Conservation (phyloP, 2,888 invertebrate genomes). For the Diogma glabrata region DNA sequence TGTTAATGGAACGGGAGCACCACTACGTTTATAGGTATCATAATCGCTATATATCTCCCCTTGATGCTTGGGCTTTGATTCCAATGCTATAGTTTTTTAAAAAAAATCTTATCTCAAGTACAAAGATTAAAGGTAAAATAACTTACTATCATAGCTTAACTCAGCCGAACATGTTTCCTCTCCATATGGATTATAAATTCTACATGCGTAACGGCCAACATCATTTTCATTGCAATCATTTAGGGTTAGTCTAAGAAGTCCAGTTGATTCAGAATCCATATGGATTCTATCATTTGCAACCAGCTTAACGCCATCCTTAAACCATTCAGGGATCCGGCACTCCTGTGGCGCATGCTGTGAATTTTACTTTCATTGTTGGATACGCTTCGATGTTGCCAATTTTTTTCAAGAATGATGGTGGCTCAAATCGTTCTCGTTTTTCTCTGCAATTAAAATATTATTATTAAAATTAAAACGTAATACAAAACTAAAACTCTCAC, state of each 20-base stretch:
- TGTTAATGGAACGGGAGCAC: constrained; percentile 75
- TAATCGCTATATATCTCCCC: constrained; percentile 70
- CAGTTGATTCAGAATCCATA: constrained; percentile 60
- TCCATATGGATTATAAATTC: constrained; percentile 75
- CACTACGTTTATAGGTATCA: constrained; percentile 70
- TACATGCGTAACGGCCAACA: constrained; percentile 72
- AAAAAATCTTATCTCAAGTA: no score
- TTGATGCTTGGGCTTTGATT: constrained; percentile 33
- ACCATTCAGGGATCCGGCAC: constrained; percentile 80
- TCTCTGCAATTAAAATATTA: constrained; percentile 41
- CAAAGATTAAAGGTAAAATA: no score
- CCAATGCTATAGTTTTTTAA: no score
- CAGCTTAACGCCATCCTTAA: constrained; percentile 63
- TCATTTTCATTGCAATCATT: constrained; percentile 67
- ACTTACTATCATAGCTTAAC: constrained; percentile 67
- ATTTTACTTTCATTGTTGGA: constrained; percentile 80
- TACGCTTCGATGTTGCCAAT: constrained; percentile 80
- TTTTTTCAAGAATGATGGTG: constrained; percentile 79
- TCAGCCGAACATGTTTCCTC: constrained; percentile 69
- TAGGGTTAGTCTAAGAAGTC: constrained; percentile 71
- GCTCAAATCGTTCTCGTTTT: constrained; percentile 61
- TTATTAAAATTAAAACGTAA: background rate
- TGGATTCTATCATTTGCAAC: constrained; percentile 72
- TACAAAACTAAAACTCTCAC: constrained; percentile 41
- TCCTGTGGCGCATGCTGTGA: constrained; percentile 85